Evolutionary conservation across 2,797 vertebrate genomes (phyloP).

Genomic region (Alauda arvensis): DNA sequence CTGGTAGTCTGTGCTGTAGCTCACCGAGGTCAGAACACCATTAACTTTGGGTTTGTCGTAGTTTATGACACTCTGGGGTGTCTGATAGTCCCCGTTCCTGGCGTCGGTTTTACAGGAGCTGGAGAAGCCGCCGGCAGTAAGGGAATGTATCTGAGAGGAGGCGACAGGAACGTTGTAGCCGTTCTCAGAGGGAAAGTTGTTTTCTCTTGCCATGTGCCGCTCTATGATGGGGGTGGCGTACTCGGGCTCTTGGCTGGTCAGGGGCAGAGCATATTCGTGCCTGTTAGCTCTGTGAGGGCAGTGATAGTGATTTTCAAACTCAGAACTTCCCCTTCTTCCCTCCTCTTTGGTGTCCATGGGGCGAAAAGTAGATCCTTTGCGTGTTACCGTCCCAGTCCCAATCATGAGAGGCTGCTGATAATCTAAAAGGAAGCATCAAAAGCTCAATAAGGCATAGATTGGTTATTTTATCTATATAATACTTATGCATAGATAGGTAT

Average conservation of each 20-base stretch:
- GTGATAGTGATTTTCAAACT: constrained; percentile 74
- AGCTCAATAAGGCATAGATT: background rate
- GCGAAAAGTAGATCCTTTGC: constrained; percentile 86
- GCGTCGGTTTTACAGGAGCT: constrained; percentile 24
- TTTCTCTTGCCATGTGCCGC: constrained; percentile 69
- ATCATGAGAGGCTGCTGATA: constrained; percentile 85
- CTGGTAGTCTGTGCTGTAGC: constrained; percentile 58
- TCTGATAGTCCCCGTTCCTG: constrained; percentile 67
- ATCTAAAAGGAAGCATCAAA: constrained; percentile 64
- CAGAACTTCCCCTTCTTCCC: constrained; percentile 36
- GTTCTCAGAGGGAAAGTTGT: constrained; percentile 64
- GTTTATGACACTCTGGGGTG: constrained; percentile 69
- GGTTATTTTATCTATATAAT: background rate
- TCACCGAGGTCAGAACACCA: constrained; percentile 19
- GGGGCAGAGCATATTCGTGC: constrained; percentile 81
- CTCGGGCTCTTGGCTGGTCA: constrained; percentile 79
- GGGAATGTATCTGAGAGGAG: constrained; percentile 71
- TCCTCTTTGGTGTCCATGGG: constrained; percentile 78
- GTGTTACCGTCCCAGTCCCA: constrained; percentile 77
- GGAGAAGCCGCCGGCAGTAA: constrained; percentile 56
- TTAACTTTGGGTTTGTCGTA: constrained; percentile 78
- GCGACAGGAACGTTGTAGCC: constrained; percentile 74
- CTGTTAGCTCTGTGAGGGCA: constrained; percentile 69
- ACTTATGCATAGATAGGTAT: background rate
- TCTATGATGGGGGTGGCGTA: constrained; percentile 87